phyloP scores from a whole-genome alignment of 2,888 invertebrate species.

The Timema podura region DNA sequence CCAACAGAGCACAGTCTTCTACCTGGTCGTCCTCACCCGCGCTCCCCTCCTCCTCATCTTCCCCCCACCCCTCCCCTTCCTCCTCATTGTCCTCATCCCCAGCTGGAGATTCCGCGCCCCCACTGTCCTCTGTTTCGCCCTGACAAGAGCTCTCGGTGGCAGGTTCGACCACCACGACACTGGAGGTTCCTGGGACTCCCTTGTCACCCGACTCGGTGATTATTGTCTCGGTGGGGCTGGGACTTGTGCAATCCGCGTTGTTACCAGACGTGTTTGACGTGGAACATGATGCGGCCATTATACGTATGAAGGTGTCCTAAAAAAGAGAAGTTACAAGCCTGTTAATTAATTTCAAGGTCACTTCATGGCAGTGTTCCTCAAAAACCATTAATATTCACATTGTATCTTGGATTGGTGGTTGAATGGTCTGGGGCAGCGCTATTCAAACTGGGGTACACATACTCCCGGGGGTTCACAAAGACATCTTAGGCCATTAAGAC shows the following conservation, averaged over 20 bases:
- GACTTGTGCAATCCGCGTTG: slow-evolving; percentile 45
- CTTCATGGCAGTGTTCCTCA: no score
- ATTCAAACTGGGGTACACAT: no score
- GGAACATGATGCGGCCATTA: slow-evolving; percentile 49
- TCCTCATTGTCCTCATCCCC: slow-evolving; percentile 27
- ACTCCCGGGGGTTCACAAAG: no score
- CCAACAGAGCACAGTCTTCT: no score
- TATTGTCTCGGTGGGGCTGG: slow-evolving; percentile 46
- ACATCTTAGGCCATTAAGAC: no score
- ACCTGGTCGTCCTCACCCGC: slow-evolving; percentile 26
- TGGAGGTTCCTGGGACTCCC: slow-evolving; percentile 12
- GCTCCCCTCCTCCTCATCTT: slow-evolving; percentile 42
- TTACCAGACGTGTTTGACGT: slow-evolving; percentile 39
- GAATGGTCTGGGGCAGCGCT: no score
- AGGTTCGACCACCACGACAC: background rate
- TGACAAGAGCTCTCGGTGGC: slow-evolving; percentile 20
- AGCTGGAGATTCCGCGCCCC: slow-evolving; percentile 24
- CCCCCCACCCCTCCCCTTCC: slow-evolving; percentile 45
- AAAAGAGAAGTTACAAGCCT: background rate
- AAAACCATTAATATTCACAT: no score
- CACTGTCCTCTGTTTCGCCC: slow-evolving; percentile 23
- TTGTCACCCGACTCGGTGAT: slow-evolving; percentile 38
- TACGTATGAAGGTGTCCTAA: slow-evolving; percentile 32
- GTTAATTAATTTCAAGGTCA: no score
- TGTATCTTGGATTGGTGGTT: no score